Percentiles rank a stretch among this genome's conserved stretches.
Conservation (phyloP, 2,888 invertebrate genomes). For the Nipponacmea schrenckii region DNA sequence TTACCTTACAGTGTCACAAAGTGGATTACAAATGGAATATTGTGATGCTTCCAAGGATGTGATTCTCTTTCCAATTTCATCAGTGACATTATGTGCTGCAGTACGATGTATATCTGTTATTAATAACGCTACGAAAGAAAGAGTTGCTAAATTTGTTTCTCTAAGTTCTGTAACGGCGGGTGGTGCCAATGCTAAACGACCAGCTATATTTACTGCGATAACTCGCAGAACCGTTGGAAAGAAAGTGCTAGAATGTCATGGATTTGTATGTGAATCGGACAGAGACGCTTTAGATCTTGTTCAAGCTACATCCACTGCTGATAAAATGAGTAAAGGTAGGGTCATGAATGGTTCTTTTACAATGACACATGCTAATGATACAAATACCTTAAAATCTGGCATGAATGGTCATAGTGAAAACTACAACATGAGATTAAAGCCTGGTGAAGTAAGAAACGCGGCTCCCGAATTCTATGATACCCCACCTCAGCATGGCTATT, state of each 20-base stretch:
- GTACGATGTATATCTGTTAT: slow-evolving; percentile 56
- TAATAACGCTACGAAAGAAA: slow-evolving; percentile 47
- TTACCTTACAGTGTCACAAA: slow-evolving; percentile 97
- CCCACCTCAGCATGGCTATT: slow-evolving; percentile 58
- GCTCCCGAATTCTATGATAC: slow-evolving; percentile 58
- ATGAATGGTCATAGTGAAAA: slow-evolving; percentile 18
- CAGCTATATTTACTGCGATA: slow-evolving; percentile 65
- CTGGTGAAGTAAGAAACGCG: slow-evolving; percentile 39
- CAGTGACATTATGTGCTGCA: slow-evolving; percentile 64
- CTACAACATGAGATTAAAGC: slow-evolving; percentile 37
- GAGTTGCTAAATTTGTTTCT: slow-evolving; percentile 57
- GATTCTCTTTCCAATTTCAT: slow-evolving; percentile 64
- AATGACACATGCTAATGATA: not conserved
- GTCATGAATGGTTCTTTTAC: slow-evolving; percentile 19
- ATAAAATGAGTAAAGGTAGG: slow-evolving; percentile 31
- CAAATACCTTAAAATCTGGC: slow-evolving; percentile 17
- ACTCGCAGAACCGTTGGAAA: slow-evolving; percentile 61
- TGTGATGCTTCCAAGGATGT: slow-evolving; percentile 70
- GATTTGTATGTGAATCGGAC: slow-evolving; percentile 74
- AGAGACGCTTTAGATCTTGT: slow-evolving; percentile 98
- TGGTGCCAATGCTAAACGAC: slow-evolving; percentile 48
- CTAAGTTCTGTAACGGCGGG: slow-evolving; percentile 56
- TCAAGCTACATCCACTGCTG: slow-evolving; percentile 73
- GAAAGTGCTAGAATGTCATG: slow-evolving; percentile 66
- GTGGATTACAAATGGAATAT: slow-evolving; percentile 91